A percentile compares a stretch with the other conserved stretches of the same genome.
Evolutionary conservation across 2,888 invertebrate species (phyloP).

Genomic region (Stenotaenia linearis): DNA sequence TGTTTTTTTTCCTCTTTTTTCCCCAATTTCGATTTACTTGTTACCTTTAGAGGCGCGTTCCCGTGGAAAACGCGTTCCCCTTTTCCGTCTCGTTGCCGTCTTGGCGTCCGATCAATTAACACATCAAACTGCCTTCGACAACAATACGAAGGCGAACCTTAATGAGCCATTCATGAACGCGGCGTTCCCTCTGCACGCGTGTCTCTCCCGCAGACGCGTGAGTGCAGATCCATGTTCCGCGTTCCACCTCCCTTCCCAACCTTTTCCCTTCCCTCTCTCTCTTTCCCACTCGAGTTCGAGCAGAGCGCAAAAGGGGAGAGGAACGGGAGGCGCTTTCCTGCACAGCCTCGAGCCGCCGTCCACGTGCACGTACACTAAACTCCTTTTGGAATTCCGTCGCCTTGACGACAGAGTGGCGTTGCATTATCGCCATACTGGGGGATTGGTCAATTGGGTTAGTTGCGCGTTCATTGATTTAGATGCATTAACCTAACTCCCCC

Average conservation of each 20-base stretch:
- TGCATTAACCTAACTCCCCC: neutral
- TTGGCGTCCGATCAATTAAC: neutral
- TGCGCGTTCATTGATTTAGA: neutral
- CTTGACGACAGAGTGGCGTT: neutral
- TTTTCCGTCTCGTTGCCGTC: neutral
- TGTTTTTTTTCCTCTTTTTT: neutral
- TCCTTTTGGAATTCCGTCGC: neutral
- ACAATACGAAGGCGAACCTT: neutral
- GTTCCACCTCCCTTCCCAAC: neutral
- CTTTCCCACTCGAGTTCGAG: neutral
- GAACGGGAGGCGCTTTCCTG: neutral
- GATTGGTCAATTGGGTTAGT: neutral
- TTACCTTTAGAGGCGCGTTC: neutral
- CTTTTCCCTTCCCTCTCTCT: neutral
- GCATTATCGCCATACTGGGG: neutral
- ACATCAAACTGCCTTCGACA: neutral
- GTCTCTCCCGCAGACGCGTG: neutral
- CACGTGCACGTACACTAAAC: neutral
- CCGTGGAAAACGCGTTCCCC: neutral
- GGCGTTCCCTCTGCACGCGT: neutral
- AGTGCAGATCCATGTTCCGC: neutral
- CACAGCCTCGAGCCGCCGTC: neutral
- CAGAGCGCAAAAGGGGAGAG: neutral
- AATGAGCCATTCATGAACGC: constrained; percentile 15
- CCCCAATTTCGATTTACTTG: neutral